These are phyloP conservation scores for Ichneumon xanthorius DNA, from an alignment of 2,888 invertebrate species.

Conservation along the genomic window DNA sequence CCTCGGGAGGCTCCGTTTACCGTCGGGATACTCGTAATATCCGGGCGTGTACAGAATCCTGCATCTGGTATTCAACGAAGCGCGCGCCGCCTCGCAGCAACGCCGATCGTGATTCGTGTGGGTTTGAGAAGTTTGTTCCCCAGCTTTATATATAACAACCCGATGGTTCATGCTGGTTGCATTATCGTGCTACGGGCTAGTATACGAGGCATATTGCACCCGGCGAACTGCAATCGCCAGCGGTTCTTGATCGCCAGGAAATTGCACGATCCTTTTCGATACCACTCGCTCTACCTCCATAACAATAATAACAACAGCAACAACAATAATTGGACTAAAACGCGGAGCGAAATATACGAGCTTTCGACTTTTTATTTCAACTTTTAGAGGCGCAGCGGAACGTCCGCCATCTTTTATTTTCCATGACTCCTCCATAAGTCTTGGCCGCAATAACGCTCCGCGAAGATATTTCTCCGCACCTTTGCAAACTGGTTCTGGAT, in stretches of 20 bases:
- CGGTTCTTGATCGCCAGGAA: slow-evolving; percentile 23
- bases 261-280: slow-evolving; percentile 38
- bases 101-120: slow-evolving; percentile 26
- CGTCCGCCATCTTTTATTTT: slow-evolving; percentile 28
- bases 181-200: neutral
- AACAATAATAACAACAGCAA: slow-evolving; percentile 28
- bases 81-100: neutral
- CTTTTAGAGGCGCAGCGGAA: slow-evolving; percentile 14
- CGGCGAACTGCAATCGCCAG: neutral
- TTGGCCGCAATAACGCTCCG: slow-evolving; percentile 20
- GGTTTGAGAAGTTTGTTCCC: slow-evolving; percentile 9
- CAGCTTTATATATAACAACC: neutral
- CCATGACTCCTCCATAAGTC: slow-evolving; percentile 18
- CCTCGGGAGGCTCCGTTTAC: slow-evolving; percentile 7
- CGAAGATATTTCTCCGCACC: slow-evolving; percentile 36
- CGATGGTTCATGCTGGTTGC: slow-evolving; percentile 14
- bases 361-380: slow-evolving; percentile 19
- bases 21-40: slow-evolving; percentile 40
- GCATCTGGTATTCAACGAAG: slow-evolving; percentile 27
- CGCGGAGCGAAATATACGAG: slow-evolving; percentile 6
- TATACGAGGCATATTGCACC: neutral
- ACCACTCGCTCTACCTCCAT: slow-evolving; percentile 15
- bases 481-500: slow-evolving; percentile 59
- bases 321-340: slow-evolving; percentile 23
- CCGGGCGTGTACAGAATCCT: slow-evolving; percentile 31